These are phyloP conservation scores for Ardeotis arabs DNA, from an alignment of 2,113 vertebrate species.

Conservation along the genomic window DNA sequence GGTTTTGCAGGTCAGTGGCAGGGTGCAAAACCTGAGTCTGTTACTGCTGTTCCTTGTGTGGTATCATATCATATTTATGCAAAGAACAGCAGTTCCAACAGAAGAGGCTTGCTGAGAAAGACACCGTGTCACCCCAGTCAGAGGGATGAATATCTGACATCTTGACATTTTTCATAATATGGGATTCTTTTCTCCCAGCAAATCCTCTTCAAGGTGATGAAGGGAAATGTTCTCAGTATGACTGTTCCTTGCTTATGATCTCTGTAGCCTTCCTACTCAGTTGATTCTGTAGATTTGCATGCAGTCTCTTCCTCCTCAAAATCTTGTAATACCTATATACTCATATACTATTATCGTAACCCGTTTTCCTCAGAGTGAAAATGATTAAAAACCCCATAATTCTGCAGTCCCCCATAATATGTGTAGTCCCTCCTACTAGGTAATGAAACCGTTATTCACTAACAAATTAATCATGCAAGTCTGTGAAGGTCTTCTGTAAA, in stretches of 20 bases:
- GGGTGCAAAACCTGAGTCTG: neutral
- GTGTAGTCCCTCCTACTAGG: neutral
- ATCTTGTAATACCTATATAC: neutral
- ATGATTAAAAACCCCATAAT: neutral
- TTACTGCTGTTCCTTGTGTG: neutral
- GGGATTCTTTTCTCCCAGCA: neutral
- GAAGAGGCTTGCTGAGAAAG: neutral
- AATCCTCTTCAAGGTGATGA: neutral
- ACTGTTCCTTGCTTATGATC: neutral
- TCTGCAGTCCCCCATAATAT: neutral
- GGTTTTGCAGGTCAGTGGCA: neutral
- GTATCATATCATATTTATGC: neutral
- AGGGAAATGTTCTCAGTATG: neutral
- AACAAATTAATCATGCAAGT: neutral
- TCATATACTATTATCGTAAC: neutral
- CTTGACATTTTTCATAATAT: neutral
- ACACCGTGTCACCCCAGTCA: neutral
- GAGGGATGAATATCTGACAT: neutral
- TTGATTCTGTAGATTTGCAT: neutral
- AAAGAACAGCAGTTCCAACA: neutral
- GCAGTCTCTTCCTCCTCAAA: neutral
- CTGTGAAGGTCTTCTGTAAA: neutral
- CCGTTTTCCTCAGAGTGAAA: neutral
- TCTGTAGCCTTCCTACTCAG: neutral
- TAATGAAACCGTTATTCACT: conserved; percentile 20